phyloP scores from a whole-genome alignment of 2,888 invertebrate species.

The Malthinus seriepunctatus region DNA sequence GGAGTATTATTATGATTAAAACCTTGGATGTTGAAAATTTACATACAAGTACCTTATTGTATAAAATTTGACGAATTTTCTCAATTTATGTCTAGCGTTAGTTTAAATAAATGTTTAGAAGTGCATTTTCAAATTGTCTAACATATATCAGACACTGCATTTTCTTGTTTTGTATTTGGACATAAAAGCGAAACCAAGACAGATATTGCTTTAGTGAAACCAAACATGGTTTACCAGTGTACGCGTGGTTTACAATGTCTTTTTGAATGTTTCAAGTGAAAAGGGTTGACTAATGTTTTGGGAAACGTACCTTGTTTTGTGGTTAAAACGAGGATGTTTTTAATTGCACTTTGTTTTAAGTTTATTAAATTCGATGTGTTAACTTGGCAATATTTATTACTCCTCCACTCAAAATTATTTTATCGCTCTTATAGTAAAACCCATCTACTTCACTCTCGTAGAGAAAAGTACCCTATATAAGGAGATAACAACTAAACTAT shows the following conservation, averaged over 20 bases:
- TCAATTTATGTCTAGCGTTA: too few species aligned
- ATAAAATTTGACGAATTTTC: too few species aligned
- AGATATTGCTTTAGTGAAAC: constrained; percentile 20
- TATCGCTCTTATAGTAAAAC: too few species aligned
- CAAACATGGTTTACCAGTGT: constrained; percentile 20
- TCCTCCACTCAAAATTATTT: too few species aligned
- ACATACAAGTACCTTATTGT: neutral
- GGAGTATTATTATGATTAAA: constrained; percentile 15
- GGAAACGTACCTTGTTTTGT: constrained; percentile 26
- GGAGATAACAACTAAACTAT: too few species aligned
- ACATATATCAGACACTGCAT: constrained; percentile 14
- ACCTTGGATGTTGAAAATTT: constrained; percentile 11
- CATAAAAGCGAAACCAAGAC: constrained; percentile 21
- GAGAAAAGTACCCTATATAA: too few species aligned
- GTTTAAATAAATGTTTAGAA: constrained; percentile 30
- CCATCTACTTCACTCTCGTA: too few species aligned
- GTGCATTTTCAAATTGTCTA: constrained; percentile 16
- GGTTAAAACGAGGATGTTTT: constrained; percentile 18
- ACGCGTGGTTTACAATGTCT: constrained; percentile 45
- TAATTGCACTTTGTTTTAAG: constrained; percentile 15
- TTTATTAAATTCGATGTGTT: constrained; percentile 9
- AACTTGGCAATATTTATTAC: too few species aligned
- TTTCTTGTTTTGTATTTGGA: constrained; percentile 14
- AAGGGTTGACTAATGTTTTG: constrained; percentile 48
- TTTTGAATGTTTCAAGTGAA: constrained; percentile 43